Conservation (phyloP, 1,140 invertebrate species). For the Drosophila oshimai region DNA sequence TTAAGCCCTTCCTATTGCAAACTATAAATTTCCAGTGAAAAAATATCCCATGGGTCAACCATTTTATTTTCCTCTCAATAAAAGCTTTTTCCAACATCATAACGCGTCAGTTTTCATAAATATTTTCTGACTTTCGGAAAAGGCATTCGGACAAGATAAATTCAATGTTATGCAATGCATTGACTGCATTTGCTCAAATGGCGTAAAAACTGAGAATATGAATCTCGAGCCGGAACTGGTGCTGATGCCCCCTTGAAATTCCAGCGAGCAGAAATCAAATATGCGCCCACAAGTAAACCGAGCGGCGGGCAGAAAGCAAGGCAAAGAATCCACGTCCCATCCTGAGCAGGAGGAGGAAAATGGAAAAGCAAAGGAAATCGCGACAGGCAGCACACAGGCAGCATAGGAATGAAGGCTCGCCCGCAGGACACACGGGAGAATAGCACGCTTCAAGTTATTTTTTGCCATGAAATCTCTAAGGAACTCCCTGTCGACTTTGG, state of each 20-base stretch:
- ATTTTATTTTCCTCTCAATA: neutral
- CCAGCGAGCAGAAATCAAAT: constrained; percentile 62
- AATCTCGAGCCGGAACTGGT: constrained; percentile 23
- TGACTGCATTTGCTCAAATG: constrained; percentile 49
- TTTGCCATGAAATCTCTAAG: constrained; percentile 61
- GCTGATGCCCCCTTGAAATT: constrained; percentile 27
- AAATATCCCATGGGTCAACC: neutral
- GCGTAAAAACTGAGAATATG: constrained; percentile 54
- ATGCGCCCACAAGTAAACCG: constrained; percentile 54
- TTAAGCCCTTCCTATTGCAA: too few species aligned
- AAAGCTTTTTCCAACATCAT: too few species aligned
- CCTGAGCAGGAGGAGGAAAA: constrained; percentile 1
- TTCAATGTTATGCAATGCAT: constrained; percentile 32
- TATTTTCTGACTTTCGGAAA: neutral
- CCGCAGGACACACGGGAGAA: constrained; percentile 29
- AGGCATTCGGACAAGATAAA: constrained; percentile 1
- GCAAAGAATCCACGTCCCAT: constrained; percentile 45
- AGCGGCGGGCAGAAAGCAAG: constrained; percentile 33
- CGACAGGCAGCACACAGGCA: constrained; percentile 62
- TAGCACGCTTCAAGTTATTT: constrained; percentile 60
- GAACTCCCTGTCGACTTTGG: constrained; percentile 54
- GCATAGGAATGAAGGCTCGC: constrained; percentile 67
- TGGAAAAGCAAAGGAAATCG: constrained; percentile 44
- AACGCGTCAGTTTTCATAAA: neutral
- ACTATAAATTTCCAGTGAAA: neutral